Percentiles rank a stretch among this genome's conserved stretches.
These are phyloP conservation scores for Ctenomys sociabilis DNA, from an alignment of 2,113 vertebrate species.

Conservation along the genomic window DNA sequence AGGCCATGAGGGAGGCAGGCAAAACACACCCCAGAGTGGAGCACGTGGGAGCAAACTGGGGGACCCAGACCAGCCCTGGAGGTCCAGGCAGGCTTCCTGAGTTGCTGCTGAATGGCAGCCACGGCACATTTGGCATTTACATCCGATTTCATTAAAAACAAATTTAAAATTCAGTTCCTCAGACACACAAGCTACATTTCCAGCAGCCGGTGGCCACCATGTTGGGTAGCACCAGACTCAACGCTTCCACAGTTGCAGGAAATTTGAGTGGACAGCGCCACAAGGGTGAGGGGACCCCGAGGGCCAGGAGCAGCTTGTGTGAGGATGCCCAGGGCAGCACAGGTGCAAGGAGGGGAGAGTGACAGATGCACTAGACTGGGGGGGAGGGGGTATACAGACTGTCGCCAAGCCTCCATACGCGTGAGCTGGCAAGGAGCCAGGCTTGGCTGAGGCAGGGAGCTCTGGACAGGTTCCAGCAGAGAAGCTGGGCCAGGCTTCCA, in stretches of 20 bases:
- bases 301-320: not conserved
- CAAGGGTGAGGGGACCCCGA: not conserved
- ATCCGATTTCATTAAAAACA: slow-evolving; percentile 13
- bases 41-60: not conserved
- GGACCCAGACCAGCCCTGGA: not conserved
- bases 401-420: not conserved
- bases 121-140: not conserved
- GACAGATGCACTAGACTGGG: not conserved
- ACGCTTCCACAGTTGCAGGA: not conserved
- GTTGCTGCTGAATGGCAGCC: not conserved
- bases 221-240: not conserved
- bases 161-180: not conserved
- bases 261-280: not conserved
- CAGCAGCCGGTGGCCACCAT: not conserved
- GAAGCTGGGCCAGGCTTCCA: not conserved
- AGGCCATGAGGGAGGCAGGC: not conserved
- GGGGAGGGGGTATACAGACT: not conserved
- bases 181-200: not conserved
- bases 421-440: not conserved
- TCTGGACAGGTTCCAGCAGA: not conserved
- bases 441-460: not conserved
- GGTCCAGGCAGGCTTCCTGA: not conserved
- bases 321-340: not conserved
- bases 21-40: not conserved
- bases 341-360: not conserved